Evolutionary conservation across 2,888 invertebrate species (phyloP), one percentile per base, ranked within the genome.

Genomic region (Xylota segnis): DNA sequence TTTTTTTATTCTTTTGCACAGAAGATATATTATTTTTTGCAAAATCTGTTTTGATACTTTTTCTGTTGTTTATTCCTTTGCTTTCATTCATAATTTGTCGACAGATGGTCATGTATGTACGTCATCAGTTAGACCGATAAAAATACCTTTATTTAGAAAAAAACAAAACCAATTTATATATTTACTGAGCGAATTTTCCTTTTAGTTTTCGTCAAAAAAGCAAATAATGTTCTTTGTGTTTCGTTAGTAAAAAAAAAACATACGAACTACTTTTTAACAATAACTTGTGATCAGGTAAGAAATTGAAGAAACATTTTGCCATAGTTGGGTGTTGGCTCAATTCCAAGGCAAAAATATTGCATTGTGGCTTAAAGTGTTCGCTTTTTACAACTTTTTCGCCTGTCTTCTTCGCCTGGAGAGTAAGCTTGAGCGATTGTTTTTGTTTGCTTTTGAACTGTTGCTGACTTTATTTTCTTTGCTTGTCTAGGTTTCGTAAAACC

Each of bases 21-120:
- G 34, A 10, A n/a, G 5, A n/a, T 32, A 18, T 54, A 18, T 23
- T 16, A 0, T 56, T 47, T 12, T 50, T 43, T 40, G 23, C 23
- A 23, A 4, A 5, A 9, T n/a, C n/a, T 27, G 23, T 52, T 10
- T 52, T 23, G 9, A 63, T 54, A 27, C 0, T 16, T 14, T 16
- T 14, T 47, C 14, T 47, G 10, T n/a, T 56, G 45, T 40, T 72
- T 56, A 56, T 7, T 47, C 34, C 5, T 58, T 65, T 75, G 43
- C 12, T 56, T 75, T 37, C 56, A 66, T 75, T 65, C 65, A 75
- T 75, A 65, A 74, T 74, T 74, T 63, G 63, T 74, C 40, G 74
- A 54, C 23, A 54, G 16, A 32, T 37, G 32, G 32, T 27, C 23
- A 32, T 18, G 52, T 71, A 74, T 23, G 50, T 50, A 43, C 72